Evolutionary conservation across 2,113 vertebrate species (phyloP).

Genomic region (Rousettus leschenaultii): DNA sequence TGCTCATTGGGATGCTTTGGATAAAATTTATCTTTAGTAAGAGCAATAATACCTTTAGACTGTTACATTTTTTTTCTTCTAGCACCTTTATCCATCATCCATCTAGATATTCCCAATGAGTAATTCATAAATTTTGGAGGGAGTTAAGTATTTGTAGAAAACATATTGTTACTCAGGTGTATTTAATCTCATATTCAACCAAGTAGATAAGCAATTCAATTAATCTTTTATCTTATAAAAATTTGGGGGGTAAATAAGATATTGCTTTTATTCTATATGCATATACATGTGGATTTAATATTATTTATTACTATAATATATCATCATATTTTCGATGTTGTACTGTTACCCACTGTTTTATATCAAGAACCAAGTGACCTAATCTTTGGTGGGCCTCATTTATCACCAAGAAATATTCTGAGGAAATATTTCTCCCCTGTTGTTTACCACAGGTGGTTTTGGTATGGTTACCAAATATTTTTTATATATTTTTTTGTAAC

Average conservation of each 20-base stretch:
- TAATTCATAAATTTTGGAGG: neutral
- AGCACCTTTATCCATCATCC: neutral
- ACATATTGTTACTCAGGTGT: neutral
- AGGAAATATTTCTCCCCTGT: slow-evolving; percentile 17
- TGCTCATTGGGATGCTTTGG: neutral
- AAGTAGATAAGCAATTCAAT: neutral
- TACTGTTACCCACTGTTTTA: neutral
- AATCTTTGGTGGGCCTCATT: slow-evolving; percentile 4
- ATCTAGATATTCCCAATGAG: neutral
- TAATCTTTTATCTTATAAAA: slow-evolving; percentile 14
- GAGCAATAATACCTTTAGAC: neutral
- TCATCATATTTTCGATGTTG: neutral
- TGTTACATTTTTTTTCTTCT: neutral
- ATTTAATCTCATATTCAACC: neutral
- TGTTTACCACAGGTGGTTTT: slow-evolving; percentile 27
- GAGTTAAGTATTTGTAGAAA: neutral
- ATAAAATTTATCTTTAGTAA: neutral
- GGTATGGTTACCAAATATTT: slow-evolving; percentile 47
- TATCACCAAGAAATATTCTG: neutral
- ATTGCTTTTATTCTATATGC: neutral
- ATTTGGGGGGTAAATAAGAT: neutral
- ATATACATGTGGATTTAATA: neutral
- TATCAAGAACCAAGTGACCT: neutral
- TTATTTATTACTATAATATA: neutral
- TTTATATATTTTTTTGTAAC: neutral